phyloP scores from a whole-genome alignment of 2,113 vertebrate species.

The Rhinopomastus cyanomelas region DNA sequence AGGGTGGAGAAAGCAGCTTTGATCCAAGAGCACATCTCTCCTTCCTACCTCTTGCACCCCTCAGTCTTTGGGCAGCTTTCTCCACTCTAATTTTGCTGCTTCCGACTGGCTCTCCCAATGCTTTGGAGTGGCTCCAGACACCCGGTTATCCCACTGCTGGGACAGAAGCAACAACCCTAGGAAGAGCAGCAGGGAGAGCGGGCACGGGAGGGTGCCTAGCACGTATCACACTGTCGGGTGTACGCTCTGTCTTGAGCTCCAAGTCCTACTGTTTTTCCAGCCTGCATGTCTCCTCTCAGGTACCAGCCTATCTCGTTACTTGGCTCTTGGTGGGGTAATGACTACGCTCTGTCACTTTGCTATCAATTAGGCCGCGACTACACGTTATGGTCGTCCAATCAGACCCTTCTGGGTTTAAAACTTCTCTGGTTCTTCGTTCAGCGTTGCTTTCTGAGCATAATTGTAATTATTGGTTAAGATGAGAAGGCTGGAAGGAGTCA shows the following conservation, averaged over 20 bases:
- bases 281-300: rapidly evolving
- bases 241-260: neutral
- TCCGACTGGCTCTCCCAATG: rapidly evolving
- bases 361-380: neutral
- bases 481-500: slow-evolving; percentile 14
- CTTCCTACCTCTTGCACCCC: neutral
- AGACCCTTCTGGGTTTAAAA: neutral
- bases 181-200: neutral
- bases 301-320: neutral
- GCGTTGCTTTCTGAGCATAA: neutral
- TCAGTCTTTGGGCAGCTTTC: neutral
- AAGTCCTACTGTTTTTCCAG: neutral
- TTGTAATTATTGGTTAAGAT: slow-evolving; percentile 13
- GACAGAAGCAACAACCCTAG: neutral
- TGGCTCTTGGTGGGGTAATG: neutral
- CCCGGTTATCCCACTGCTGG: neutral
- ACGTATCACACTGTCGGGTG: neutral
- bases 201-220: neutral
- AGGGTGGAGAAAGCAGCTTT: neutral
- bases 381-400: neutral
- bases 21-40: neutral
- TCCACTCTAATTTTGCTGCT: neutral
- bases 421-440: neutral
- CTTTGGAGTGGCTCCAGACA: neutral
- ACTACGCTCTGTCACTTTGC: neutral